These are phyloP conservation scores for Anaspis maculata DNA, from an alignment of 2,888 invertebrate species.

Conservation along the genomic window DNA sequence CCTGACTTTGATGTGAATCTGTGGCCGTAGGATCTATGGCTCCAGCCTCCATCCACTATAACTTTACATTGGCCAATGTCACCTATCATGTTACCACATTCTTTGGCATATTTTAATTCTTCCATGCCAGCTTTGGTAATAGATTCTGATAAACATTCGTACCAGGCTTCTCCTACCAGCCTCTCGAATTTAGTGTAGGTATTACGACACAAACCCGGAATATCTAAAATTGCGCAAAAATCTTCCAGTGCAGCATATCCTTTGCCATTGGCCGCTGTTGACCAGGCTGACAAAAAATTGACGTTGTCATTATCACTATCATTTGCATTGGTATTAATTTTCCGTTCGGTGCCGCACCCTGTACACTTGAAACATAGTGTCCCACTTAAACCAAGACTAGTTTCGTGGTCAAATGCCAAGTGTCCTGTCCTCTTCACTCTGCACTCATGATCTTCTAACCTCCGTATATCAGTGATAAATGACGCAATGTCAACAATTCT, in stretches of 20 bases:
- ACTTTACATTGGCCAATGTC: not conserved
- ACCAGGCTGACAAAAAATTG: too few relatives aligned
- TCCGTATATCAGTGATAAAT: not conserved
- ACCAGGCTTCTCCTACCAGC: not conserved
- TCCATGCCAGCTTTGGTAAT: too few relatives aligned
- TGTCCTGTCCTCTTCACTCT: not conserved
- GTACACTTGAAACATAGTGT: too few relatives aligned
- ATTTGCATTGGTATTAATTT: too few relatives aligned
- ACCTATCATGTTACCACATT: too few relatives aligned
- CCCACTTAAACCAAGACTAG: too few relatives aligned
- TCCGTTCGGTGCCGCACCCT: too few relatives aligned
- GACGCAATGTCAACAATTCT: not conserved
- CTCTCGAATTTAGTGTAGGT: not conserved
- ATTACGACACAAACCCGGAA: not conserved
- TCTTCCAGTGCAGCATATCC: not conserved
- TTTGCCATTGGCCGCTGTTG: too few relatives aligned
- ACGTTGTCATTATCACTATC: too few relatives aligned
- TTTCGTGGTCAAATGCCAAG: not conserved
- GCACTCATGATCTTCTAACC: not conserved
- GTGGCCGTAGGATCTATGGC: slow-evolving; percentile 12
- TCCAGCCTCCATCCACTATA: slow-evolving; percentile 14
- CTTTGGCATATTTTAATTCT: too few relatives aligned
- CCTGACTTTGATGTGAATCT: slow-evolving; percentile 15
- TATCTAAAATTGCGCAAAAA: not conserved
- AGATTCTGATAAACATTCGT: too few relatives aligned